A percentile compares a stretch with the other conserved stretches of the same genome.
These are phyloP conservation scores for Drosophila takahashii DNA, from an alignment of 1,140 invertebrate genomes.

Conservation along the genomic window DNA sequence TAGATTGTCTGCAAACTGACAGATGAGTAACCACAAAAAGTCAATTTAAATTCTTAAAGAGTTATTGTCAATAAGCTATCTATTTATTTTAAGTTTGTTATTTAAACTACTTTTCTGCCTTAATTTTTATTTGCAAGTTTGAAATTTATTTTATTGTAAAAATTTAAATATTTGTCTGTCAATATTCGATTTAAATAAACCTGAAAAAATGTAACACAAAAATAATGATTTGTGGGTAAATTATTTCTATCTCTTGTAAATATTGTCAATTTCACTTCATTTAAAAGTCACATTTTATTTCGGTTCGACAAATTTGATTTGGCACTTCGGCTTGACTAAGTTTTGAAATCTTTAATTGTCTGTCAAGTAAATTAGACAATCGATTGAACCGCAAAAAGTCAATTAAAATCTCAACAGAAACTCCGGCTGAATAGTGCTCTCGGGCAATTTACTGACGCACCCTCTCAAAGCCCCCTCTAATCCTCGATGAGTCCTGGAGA, in stretches of 20 bases:
- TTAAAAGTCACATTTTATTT: neutral
- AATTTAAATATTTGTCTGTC: no score
- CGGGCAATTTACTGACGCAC: conserved; percentile 21
- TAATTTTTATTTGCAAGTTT: no score
- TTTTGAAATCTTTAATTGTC: neutral
- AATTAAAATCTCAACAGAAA: conserved; percentile 25
- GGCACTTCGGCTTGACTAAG: neutral
- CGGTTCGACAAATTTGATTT: neutral
- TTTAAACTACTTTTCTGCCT: neutral
- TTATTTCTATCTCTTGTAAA: no score
- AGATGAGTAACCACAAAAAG: neutral
- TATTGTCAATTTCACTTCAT: neutral
- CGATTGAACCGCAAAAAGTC: conserved; percentile 36
- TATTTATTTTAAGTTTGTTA: no score
- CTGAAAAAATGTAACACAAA: no score
- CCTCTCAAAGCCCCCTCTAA: neutral
- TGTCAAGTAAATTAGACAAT: conserved; percentile 19
- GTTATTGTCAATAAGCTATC: neutral
- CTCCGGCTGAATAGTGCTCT: conserved; percentile 10
- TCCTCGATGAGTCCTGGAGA: conserved; percentile 26
- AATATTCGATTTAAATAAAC: no score
- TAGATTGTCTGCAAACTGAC: no score
- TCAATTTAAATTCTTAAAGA: neutral
- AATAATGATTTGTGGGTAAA: no score
- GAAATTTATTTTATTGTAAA: no score